Base-by-base conservation (phyloP, 2,888 invertebrate species). In the Drosophila mulleri region DNA sequence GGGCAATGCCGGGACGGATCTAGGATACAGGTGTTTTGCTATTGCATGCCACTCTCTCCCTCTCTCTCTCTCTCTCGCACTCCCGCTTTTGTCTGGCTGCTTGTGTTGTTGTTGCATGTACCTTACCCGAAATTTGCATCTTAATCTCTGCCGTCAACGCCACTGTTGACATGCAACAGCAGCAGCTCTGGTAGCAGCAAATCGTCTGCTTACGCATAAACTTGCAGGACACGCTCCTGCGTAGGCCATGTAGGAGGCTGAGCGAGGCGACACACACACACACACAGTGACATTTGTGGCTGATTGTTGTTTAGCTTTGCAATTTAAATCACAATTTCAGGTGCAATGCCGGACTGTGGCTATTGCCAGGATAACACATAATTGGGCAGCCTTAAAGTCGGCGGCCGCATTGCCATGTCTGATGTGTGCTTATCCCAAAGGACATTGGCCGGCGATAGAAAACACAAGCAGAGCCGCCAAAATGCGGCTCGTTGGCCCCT, bases 241-340 rank as follows among this genome's bases (percentile, higher is more conserved):
- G 52, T 9, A 18, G 23, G 29, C 4, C 26, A 29, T 7, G 29
- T 1, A 29, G 7, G 29, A 29, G 29, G 32, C 32, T n/a, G 37
- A 11, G 29, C 14, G n/a, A 41, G 41, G 63, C 1, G 5, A 12
- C 5, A 16, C 37, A 37, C 39, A 41, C 39, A 39, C 39, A 29
- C 26, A 29, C 53, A 63, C 67, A 47, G 52, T 37, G 26, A 52
- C 57, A 50, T 37, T 56, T 58, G 52, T 23, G 65, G 64, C 73
- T 86, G 87, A 86, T 88, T 86, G 84, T 82, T 84, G 88, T 86
- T 86, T 88, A 81, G 87, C 83, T 84, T 84, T 83, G 87, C 87
- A 86, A 88, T 86, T 86, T 88, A 86, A 88, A 86, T 86, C 78
- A 82, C 71, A 84, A 59, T 81, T 83, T 76, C 70, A 82, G 82